Conservation (phyloP, 2,797 vertebrate genomes). For the Pitangus sulphuratus region DNA sequence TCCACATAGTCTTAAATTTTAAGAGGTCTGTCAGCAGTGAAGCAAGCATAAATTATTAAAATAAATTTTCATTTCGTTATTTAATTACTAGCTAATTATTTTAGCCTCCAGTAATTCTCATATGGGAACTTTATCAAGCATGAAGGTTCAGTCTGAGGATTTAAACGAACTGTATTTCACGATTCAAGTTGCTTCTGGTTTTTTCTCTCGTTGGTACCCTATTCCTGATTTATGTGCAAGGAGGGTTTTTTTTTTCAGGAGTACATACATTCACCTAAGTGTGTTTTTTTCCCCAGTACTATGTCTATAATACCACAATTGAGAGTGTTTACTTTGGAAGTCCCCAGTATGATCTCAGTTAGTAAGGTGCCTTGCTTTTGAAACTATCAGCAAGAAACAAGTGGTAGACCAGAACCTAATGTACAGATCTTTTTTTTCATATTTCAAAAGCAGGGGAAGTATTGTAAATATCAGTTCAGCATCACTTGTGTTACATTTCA, state of each 20-base stretch:
- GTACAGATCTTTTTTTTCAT: neutral
- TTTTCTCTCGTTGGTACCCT: neutral
- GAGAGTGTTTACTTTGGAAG: neutral
- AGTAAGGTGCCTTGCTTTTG: neutral
- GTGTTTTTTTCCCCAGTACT: neutral
- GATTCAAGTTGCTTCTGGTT: neutral
- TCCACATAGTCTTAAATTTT: neutral
- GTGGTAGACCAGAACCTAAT: neutral
- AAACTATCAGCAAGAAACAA: neutral
- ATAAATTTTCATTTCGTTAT: neutral
- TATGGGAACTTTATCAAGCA: neutral
- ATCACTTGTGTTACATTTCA: fast-evolving
- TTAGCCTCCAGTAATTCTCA: neutral
- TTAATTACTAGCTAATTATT: neutral
- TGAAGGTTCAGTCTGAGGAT: neutral
- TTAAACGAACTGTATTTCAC: neutral
- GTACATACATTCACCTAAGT: fast-evolving
- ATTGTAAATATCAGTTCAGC: fast-evolving
- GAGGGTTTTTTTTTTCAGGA: neutral
- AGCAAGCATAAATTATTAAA: neutral
- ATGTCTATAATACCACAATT: fast-evolving
- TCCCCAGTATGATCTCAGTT: neutral
- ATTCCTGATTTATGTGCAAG: neutral
- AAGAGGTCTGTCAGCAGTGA: neutral
- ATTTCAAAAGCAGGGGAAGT: neutral